Base-by-base conservation (phyloP, 2,113 vertebrate genomes). In the Prionailurus bengalensis region DNA sequence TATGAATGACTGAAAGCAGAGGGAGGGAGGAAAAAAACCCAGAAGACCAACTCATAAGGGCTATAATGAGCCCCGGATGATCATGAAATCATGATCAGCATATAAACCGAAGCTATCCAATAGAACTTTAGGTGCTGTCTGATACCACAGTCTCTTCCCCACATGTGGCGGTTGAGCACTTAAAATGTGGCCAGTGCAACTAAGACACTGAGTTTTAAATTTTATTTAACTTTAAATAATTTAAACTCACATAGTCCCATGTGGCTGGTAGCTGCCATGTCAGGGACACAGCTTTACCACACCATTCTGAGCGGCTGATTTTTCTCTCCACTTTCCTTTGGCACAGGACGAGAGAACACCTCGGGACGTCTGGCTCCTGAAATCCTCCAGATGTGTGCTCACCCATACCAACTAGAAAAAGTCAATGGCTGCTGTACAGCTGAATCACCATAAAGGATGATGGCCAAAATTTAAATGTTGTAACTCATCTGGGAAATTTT, bases 181-280 rank as follows among this genome's bases (percentile, higher is more conserved):
- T 36, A 39, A 53, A 19, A n/a, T 7, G 33, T 31, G 73, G 73
- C n/a, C 45, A 36, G 21, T 78, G 15, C 13, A 55, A 74, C 31
- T 53, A 89, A 95, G 66, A 92, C 89, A 83, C 7, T 84, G 48
- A 86, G 74, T 68, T 88, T 87, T 85, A 71, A 63, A 42, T 63
- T 74, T 31, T 68, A 31, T 73, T 91, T 65, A 36, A 86, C 70
- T 92, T 89, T 71, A 94, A 97, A 89, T 42, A 45, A 73, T 45
- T 92, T 61, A 79, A 74, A 58, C 85, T n/a, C 29, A 65, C 36
- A 42, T 25, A 81, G 70, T 51, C 51, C 73, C 31, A 8, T 3
- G 6, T n/a, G 31, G 36, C 70, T 19, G 53, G 36, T 15, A 14
- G 63, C 53, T 39, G 53, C 71, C 29, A 31, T 12, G 6, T 9